Evolutionary conservation across 2,113 vertebrate species (phyloP).

Genomic region (Drymodes brunneopygia): DNA sequence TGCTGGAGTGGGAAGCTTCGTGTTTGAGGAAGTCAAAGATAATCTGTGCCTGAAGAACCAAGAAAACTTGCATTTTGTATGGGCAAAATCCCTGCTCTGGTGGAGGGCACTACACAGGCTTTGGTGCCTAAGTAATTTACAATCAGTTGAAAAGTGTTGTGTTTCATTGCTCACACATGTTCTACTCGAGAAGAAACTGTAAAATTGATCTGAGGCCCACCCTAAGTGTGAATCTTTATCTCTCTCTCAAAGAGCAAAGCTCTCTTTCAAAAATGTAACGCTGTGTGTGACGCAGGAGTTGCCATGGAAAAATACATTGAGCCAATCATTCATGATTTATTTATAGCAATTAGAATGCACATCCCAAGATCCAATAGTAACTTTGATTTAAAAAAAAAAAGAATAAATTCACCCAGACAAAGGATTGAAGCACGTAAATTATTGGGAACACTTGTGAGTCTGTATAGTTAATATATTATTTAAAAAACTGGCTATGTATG

Average conservation of each 20-base stretch:
- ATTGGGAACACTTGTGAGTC: background rate
- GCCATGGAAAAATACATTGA: constrained; percentile 64
- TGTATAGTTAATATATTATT: constrained; percentile 12
- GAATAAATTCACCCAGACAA: background rate
- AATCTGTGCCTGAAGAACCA: background rate
- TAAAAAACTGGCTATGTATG: background rate
- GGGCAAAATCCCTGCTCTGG: background rate
- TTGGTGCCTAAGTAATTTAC: background rate
- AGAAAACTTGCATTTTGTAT: background rate
- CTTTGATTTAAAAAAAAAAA: background rate
- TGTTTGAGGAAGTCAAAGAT: background rate
- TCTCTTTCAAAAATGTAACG: background rate
- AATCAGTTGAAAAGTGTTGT: background rate
- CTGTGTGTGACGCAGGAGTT: constrained; percentile 57
- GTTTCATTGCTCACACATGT: background rate
- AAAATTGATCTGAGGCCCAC: background rate
- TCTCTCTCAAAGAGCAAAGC: background rate
- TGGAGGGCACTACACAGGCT: background rate
- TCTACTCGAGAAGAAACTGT: background rate
- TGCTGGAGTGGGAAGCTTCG: background rate
- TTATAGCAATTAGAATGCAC: constrained; percentile 65
- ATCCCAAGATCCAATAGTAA: constrained; percentile 22
- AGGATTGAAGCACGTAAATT: background rate
- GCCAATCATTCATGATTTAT: constrained; percentile 68
- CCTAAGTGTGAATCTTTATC: background rate